Percentiles rank a stretch among this genome's conserved stretches.
phyloP scores from a whole-genome alignment of 1,140 invertebrate genomes.

The Centruroides sculpturatus region DNA sequence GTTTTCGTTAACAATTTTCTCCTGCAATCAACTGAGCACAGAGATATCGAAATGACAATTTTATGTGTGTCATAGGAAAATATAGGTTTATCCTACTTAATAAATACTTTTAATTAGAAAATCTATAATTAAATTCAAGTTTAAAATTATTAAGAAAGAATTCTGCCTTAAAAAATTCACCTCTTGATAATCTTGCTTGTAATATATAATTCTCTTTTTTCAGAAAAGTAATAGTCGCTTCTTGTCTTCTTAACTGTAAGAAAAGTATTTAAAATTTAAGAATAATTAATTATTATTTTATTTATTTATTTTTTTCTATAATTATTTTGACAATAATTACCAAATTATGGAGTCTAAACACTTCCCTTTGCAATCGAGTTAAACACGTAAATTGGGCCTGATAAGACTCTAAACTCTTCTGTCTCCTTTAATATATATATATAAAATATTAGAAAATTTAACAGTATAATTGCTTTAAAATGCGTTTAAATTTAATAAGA shows the following conservation, averaged over 20 bases:
- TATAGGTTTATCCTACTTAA: too few relatives aligned
- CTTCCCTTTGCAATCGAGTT: conserved; percentile 26
- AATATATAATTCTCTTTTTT: conserved; percentile 17
- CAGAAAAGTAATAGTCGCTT: conserved; percentile 16
- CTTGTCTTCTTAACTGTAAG: conserved; percentile 14
- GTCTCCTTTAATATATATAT: conserved; percentile 22
- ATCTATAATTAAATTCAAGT: too few relatives aligned
- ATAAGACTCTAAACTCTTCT: conserved; percentile 27
- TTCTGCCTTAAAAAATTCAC: neutral
- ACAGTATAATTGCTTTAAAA: neutral
- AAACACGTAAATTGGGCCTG: conserved; percentile 26
- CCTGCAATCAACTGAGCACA: too few relatives aligned
- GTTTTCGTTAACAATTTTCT: too few relatives aligned
- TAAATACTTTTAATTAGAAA: too few relatives aligned
- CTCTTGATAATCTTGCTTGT: conserved; percentile 14
- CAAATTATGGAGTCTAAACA: conserved; percentile 24
- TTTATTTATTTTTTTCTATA: neutral
- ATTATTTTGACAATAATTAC: conserved; percentile 15
- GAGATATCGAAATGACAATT: too few relatives aligned
- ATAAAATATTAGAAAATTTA: neutral
- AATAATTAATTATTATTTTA: neutral
- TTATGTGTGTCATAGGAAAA: too few relatives aligned
- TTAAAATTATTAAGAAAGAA: too few relatives aligned
- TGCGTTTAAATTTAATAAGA: neutral
- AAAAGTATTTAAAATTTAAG: neutral